Base-by-base conservation (phyloP, 2,797 vertebrate genomes). In the Pipistrellus pipistrellus region DNA sequence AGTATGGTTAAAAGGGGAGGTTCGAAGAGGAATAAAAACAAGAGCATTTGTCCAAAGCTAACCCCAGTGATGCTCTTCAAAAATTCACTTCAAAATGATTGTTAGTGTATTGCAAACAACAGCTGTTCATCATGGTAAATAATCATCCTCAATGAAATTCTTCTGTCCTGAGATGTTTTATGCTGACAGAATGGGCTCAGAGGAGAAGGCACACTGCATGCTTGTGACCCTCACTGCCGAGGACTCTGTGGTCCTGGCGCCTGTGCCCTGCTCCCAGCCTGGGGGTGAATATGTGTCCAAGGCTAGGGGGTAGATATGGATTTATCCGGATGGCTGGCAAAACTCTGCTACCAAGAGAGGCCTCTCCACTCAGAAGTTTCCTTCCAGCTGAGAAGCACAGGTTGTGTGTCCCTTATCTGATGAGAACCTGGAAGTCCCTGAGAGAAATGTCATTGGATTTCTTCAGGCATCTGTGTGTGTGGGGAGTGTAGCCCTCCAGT, bases 231-330 rank as follows among this genome's bases (percentile, higher is more conserved):
- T 57, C 4, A 1, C 7, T 62, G 27, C 23, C 4, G 0, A 0
- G 11, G 21, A 20, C 5, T 20, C 68, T 64, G 46, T 64, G 46
- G 17, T 75, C 53, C 78, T 75, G 71, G 18, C 4, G 30, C 81
- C 59, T 6, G 46, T 30, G 18, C 46, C 66, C 38, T 68, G 18
- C 30, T 78, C 8, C 10, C 17, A 32, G 62, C 12, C 32, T 30
- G 4, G 20, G 48, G 51, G 3, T n/a, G 38, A 66, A 44, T 0
- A 0, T 0, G 23, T 2, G 0, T 64, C 27, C 3, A 3, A 27
- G 48, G 8, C 23, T 1, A 0, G 8, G 17, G 6, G 25, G 30
- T 2, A 3, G 44, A 10, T 25, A 30, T 27, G 46, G 41, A 25
- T 62, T 75, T 9, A 18, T 27, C 27, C 8, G 8, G 62, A 20